These are phyloP conservation scores for Notamacropus eugenii DNA, from an alignment of 2,797 vertebrate genomes.

Conservation along the genomic window DNA sequence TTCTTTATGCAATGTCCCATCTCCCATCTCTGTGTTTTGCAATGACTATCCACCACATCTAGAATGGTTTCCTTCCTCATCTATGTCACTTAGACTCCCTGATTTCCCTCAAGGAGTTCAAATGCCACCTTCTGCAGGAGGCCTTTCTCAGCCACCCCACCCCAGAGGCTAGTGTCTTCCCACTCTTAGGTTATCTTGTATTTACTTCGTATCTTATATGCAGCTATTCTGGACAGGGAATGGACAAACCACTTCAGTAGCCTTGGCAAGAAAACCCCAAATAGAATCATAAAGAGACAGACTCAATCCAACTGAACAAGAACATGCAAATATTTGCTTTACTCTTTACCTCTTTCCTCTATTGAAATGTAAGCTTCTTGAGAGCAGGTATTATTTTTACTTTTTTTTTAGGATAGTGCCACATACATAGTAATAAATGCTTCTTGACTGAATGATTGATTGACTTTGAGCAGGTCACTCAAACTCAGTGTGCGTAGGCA, in stretches of 20 bases:
- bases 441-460: not conserved
- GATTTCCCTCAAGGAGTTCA: not conserved
- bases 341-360: no score
- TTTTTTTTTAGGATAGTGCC: not conserved
- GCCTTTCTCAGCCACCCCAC: not conserved
- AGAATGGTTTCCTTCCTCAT: not conserved
- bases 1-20: not conserved
- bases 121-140: not conserved
- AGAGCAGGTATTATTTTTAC: not conserved
- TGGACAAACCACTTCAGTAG: no score
- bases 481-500: not conserved
- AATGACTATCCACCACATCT: not conserved
- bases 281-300: no score
- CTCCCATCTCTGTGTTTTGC: not conserved
- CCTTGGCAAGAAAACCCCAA: no score
- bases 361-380: not conserved
- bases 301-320: no score
- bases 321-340: not conserved
- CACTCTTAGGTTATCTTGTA: not conserved
- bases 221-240: no score
- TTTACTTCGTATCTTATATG: not conserved
- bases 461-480: not conserved
- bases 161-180: not conserved
- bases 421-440: not conserved
- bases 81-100: not conserved